phyloP scores from a whole-genome alignment of 2,797 vertebrate species.

The Myotis myotis region DNA sequence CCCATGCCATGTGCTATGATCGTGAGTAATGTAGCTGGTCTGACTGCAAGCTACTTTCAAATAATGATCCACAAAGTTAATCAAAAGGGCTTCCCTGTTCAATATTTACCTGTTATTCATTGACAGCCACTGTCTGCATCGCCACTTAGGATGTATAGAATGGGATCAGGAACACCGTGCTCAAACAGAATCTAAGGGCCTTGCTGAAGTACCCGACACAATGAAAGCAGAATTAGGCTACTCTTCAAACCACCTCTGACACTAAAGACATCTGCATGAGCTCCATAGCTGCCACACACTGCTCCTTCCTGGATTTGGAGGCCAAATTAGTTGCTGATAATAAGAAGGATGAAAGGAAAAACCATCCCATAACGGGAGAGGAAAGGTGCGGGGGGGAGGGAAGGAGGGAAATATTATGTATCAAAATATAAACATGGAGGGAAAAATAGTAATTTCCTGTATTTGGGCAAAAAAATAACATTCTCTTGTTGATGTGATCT shows the following conservation, averaged over 20 bases:
- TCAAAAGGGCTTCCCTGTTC: constrained; percentile 69
- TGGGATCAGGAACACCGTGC: constrained; percentile 54
- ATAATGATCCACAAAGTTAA: constrained; percentile 70
- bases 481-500: constrained; percentile 76
- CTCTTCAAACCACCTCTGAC: constrained; percentile 44
- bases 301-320: constrained; percentile 11
- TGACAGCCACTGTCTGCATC: constrained; percentile 54
- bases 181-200: constrained; percentile 65
- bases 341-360: constrained; percentile 18
- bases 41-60: constrained; percentile 49
- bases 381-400: not conserved
- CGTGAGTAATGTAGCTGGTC: constrained; percentile 48
- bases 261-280: not conserved
- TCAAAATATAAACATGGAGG: constrained; percentile 67
- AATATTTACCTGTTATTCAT: constrained; percentile 77
- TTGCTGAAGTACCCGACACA: constrained; percentile 42
- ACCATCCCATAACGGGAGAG: not conserved
- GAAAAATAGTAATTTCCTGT: constrained; percentile 78
- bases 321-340: constrained; percentile 53
- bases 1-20: not conserved
- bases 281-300: not conserved
- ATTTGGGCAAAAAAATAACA: constrained; percentile 75
- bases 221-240: constrained; percentile 60
- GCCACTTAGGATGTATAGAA: constrained; percentile 54
- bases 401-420: constrained; percentile 64